Evolutionary conservation across 2,888 invertebrate genomes (phyloP).

Genomic region (Heliconius sara): DNA sequence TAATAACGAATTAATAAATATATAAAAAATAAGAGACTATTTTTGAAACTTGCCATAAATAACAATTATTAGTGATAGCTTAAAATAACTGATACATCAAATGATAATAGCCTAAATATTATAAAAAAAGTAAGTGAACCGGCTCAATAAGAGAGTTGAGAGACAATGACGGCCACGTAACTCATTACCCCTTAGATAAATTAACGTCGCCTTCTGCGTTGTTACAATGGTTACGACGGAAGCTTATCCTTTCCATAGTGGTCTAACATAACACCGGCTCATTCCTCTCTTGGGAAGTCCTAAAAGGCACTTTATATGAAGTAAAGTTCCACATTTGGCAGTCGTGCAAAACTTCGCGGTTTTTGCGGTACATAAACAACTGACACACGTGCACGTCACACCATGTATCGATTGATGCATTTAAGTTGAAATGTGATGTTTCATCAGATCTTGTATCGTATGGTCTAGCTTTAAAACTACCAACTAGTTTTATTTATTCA

Average conservation of each 20-base stretch:
- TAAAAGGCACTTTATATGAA: conserved; percentile 73
- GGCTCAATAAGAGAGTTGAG: conserved; percentile 27
- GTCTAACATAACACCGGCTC: conserved; percentile 66
- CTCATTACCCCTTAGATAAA: conserved; percentile 74
- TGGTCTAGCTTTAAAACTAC: conserved; percentile 58
- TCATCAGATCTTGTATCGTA: conserved; percentile 77
- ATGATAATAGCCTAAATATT: not conserved
- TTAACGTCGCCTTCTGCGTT: conserved; percentile 73
- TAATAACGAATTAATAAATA: not conserved
- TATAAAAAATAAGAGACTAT: not conserved
- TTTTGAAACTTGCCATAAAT: not conserved
- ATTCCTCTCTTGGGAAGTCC: conserved; percentile 71
- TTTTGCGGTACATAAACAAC: conserved; percentile 82
- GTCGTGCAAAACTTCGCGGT: conserved; percentile 76
- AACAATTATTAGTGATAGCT: not conserved
- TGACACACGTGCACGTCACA: conserved; percentile 72
- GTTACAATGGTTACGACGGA: conserved; percentile 76
- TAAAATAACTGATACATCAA: not conserved
- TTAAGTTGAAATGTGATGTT: conserved; percentile 75
- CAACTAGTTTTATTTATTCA: no score
- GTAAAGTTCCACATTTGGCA: conserved; percentile 75
- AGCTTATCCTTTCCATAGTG: conserved; percentile 69
- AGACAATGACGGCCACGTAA: conserved; percentile 61
- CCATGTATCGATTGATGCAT: conserved; percentile 78
- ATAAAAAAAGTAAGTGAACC: conserved; percentile 47